Evolutionary conservation across 2,888 invertebrate genomes (phyloP), one percentile per base, ranked within the genome.

Genomic region (Sylvicola cinctus): DNA sequence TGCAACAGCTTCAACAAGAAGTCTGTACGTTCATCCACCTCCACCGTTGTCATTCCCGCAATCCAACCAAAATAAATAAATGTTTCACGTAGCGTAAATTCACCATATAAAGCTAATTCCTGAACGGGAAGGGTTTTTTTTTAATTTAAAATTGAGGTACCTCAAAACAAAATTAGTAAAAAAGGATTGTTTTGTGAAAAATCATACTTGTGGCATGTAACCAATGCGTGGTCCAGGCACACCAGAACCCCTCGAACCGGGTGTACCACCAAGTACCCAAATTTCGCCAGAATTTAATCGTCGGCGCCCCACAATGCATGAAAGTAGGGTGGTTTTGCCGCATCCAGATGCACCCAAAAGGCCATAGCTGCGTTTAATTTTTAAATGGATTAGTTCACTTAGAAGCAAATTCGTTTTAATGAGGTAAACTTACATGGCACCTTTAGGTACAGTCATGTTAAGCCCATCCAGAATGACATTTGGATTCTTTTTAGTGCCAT

Each of bases 381-480:
- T n/a, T n/a, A n/a, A n/a, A n/a, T n/a, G n/a, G n/a, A n/a, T n/a
- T 27, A 27, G n/a, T 27, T 27, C 13, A 4, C n/a, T 13, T 27
- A 27, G 13, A 25, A 4, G 13, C 27, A 27, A n/a, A 12, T 27
- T 27, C 27, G 7, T 13, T 27, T 4, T 12, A 27, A 27, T 27
- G 13, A 27, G n/a, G n/a, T 4, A 12, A 4, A 71, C 77, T 74
- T 62, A 84, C 84, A 85, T 85, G 31, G 76, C 62, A 34, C 87
- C 87, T 51, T 85, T 84, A 15, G 85, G 78, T 29, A 91, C 90
- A 13, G 85, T 87, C 80, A 91, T 84, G 50, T 84, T 84, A 35
- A 91, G 65, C 16, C 81, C 80, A 51, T 85, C 83, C 35, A 91
- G 63, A 27, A 90, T 79, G 23, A 83, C 65, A 44, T 79, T 77